Conservation (phyloP, 2,113 vertebrate genomes). For the Procapra przewalskii region DNA sequence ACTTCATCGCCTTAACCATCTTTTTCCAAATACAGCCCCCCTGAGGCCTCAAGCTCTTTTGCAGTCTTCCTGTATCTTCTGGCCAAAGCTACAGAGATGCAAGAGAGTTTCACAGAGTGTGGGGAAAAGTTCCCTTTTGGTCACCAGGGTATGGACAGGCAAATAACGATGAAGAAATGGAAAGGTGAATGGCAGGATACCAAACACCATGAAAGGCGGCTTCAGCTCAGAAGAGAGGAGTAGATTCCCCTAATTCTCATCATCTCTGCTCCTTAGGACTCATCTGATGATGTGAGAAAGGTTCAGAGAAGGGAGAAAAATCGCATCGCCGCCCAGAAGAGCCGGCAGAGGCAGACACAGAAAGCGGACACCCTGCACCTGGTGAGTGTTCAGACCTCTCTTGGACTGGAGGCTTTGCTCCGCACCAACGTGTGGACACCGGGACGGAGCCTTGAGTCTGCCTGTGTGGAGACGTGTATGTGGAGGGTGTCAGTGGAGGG, state of each 20-base stretch:
- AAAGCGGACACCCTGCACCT: conserved; percentile 96
- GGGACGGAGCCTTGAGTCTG: background rate
- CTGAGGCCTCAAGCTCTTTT: background rate
- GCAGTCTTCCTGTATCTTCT: conserved; percentile 1
- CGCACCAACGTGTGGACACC: background rate
- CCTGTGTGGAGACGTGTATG: fast-evolving
- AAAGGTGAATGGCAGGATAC: fast-evolving
- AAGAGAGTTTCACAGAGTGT: background rate
- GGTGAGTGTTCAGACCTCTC: conserved; percentile 83
- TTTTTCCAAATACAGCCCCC: background rate
- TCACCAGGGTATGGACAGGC: background rate
- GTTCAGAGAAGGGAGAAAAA: conserved; percentile 97
- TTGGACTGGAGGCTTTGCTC: conserved; percentile 46
- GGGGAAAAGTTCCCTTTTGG: background rate
- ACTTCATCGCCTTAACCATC: background rate
- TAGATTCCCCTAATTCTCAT: background rate
- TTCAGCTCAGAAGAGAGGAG: background rate
- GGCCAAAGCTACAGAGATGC: background rate
- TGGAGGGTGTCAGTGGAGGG: background rate
- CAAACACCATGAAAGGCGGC: background rate
- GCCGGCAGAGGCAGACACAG: conserved; percentile 95
- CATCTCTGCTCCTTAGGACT: conserved; percentile 83
- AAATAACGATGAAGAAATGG: background rate
- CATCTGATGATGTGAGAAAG: conserved; percentile 92
- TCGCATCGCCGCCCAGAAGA: conserved; percentile 97